These are phyloP conservation scores for Coronaproctus castanopsis DNA, from an alignment of 2,888 invertebrate genomes.

Conservation along the genomic window DNA sequence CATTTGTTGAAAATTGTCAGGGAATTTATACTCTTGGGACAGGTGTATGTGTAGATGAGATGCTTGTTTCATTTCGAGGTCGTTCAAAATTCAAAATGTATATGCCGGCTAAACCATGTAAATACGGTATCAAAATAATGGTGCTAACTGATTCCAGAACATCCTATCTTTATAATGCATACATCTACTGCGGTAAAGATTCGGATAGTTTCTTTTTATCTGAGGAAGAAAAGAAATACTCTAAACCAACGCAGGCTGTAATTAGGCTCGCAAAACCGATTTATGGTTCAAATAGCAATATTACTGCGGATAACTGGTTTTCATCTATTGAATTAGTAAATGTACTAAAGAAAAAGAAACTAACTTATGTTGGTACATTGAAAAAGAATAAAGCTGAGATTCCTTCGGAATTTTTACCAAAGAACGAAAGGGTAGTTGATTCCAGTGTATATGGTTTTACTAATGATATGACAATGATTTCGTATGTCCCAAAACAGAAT, in stretches of 20 bases:
- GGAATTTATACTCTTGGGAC: slow-evolving; percentile 4
- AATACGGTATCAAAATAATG: slow-evolving; percentile 21
- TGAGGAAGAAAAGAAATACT: slow-evolving; percentile 20
- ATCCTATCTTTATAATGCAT: slow-evolving; percentile 20
- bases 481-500: slow-evolving; percentile 15
- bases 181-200: slow-evolving; percentile 22
- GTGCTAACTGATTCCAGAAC: slow-evolving; percentile 19
- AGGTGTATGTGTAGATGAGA: slow-evolving; percentile 5
- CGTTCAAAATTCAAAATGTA: slow-evolving; percentile 17
- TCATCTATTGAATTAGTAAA: too few relatives aligned
- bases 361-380: slow-evolving; percentile 1
- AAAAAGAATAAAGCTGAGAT: slow-evolving; percentile 14
- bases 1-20: slow-evolving; percentile 11
- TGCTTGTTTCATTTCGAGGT: slow-evolving; percentile 14
- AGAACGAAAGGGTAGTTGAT: slow-evolving; percentile 1
- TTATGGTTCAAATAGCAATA: too few relatives aligned
- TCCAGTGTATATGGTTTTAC: slow-evolving; percentile 14
- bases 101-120: slow-evolving; percentile 20
- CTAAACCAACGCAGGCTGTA: slow-evolving; percentile 22
- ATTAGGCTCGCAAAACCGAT: slow-evolving; percentile 21
- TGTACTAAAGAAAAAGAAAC: slow-evolving; percentile 1
- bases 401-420: slow-evolving; percentile 13
- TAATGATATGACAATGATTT: slow-evolving; percentile 13
- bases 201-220: slow-evolving; percentile 21
- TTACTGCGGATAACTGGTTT: too few relatives aligned